Percentiles rank a stretch among this genome's conserved stretches.
phyloP scores from a whole-genome alignment of 2,113 vertebrate genomes.

The Falcunculus frontatus region DNA sequence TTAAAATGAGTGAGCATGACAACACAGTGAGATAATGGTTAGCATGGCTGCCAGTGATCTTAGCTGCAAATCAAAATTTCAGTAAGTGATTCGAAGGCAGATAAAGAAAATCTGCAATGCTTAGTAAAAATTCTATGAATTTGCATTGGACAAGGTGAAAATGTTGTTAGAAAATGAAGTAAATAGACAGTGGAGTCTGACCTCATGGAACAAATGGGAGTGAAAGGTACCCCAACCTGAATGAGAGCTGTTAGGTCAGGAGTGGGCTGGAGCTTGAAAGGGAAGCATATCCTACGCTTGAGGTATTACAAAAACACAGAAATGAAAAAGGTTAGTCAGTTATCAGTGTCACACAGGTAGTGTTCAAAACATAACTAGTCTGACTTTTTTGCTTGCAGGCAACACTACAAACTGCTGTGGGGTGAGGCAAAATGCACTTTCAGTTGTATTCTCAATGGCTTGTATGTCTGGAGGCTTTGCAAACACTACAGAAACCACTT shows the following conservation, averaged over 20 bases:
- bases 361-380: neutral
- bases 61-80: neutral
- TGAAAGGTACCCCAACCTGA: neutral
- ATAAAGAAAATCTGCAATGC: neutral
- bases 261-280: neutral
- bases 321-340: neutral
- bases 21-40: neutral
- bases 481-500: neutral
- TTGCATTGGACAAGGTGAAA: neutral
- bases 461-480: neutral
- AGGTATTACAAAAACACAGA: neutral
- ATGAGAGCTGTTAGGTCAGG: neutral
- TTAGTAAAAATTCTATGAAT: neutral
- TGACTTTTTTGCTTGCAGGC: neutral
- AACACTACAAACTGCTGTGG: neutral
- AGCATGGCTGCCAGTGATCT: neutral
- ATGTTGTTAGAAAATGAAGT: neutral
- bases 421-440: neutral
- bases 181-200: neutral
- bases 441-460: neutral
- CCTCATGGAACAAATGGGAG: neutral
- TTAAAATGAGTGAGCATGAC: neutral
- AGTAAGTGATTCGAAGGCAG: neutral
- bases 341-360: neutral
- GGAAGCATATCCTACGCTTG: neutral